Conservation (phyloP, 35 echinoderm and acorn worm genomes). For the Hemicentrotus pulcherrimus region DNA sequence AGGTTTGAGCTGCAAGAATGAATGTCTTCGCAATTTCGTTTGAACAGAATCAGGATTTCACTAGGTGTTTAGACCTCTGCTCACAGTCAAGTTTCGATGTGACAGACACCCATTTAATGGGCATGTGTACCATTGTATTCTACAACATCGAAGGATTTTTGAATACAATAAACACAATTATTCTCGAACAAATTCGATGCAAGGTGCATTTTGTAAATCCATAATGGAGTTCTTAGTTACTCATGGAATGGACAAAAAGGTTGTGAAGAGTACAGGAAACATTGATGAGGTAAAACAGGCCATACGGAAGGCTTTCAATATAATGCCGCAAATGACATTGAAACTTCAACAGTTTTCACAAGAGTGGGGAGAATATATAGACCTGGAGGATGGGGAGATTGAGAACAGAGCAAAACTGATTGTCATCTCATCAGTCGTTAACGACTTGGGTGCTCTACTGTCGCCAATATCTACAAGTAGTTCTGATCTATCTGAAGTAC, state of each 20-base stretch:
- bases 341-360: neutral
- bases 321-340: neutral
- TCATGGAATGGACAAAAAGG: neutral
- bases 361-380: neutral
- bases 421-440: neutral
- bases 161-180: neutral
- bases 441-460: neutral
- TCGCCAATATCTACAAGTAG: neutral
- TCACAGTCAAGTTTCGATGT: neutral
- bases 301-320: neutral
- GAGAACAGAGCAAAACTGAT: neutral
- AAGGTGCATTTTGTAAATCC: neutral
- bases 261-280: neutral
- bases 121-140: neutral
- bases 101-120: neutral
- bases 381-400: neutral
- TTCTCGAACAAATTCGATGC: neutral
- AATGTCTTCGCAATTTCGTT: slow-evolving; percentile 13
- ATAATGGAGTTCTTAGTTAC: neutral
- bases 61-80: neutral
- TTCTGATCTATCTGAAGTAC: neutral
- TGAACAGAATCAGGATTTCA: neutral
- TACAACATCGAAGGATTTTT: neutral
- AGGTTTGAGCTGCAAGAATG: neutral
- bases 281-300: neutral